Evolutionary conservation across 2,797 vertebrate species (phyloP).

Genomic region (Todus mexicanus): DNA sequence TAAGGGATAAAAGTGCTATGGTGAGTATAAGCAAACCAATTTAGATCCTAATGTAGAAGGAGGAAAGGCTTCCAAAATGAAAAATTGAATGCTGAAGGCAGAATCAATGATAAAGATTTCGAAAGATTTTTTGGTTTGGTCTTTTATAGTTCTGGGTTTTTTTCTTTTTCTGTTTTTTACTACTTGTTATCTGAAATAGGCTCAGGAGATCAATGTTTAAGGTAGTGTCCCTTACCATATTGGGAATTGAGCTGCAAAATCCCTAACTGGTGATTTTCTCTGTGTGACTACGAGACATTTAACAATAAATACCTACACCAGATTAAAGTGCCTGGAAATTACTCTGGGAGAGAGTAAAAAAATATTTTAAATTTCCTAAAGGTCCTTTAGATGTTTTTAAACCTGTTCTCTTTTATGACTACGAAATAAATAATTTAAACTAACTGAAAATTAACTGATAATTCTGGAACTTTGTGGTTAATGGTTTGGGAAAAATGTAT

Average conservation of each 20-base stretch:
- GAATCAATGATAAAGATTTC: not conserved
- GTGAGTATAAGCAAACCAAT: not conserved
- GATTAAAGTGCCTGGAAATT: not conserved
- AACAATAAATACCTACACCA: not conserved
- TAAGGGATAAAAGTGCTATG: not conserved
- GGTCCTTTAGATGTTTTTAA: not conserved
- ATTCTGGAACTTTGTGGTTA: not conserved
- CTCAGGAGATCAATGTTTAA: not conserved
- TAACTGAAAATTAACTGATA: not conserved
- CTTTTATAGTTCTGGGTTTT: too few relatives aligned
- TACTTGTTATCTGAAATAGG: not conserved
- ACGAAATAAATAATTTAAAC: not conserved
- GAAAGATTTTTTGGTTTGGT: not conserved
- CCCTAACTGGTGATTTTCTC: not conserved
- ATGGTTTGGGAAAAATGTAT: not conserved
- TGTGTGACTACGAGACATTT: not conserved
- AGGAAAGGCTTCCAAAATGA: not conserved
- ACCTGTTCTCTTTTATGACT: not conserved
- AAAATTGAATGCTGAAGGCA: not conserved
- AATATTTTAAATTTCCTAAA: not conserved
- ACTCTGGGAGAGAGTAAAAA: not conserved
- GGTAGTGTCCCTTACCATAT: not conserved
- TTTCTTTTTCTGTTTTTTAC: not conserved
- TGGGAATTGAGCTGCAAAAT: not conserved
- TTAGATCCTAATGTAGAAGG: not conserved